Evolutionary conservation across 1,140 invertebrate genomes (phyloP).

Genomic region (Leptoteleia sp.): DNA sequence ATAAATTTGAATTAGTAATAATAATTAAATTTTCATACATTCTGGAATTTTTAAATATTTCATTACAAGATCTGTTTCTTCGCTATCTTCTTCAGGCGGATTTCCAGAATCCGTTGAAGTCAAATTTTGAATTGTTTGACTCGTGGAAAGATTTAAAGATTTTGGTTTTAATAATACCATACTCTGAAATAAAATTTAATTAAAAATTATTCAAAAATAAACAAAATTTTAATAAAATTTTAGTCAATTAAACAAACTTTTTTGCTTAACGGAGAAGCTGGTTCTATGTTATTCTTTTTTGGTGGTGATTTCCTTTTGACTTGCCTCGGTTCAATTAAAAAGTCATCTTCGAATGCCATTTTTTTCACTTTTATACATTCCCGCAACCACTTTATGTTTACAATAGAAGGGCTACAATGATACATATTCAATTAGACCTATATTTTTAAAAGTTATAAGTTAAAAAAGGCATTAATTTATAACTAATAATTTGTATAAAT

Average conservation of each 20-base stretch:
- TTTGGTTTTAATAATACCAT: conserved; percentile 74
- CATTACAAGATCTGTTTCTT: conserved; percentile 62
- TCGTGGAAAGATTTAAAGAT: neutral
- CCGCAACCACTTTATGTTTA: conserved; percentile 87
- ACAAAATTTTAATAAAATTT: too few species aligned
- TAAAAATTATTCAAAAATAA: conserved; percentile 8
- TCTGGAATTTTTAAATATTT: conserved; percentile 52
- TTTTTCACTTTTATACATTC: conserved; percentile 85
- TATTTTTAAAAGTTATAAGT: too few species aligned
- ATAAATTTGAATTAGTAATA: too few species aligned
- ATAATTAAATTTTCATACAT: conserved; percentile 18
- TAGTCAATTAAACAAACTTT: too few species aligned
- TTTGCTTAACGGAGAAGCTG: conserved; percentile 83
- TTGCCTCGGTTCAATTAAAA: conserved; percentile 75
- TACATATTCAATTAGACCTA: too few species aligned
- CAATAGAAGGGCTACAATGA: conserved; percentile 84
- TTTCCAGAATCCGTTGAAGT: conserved; percentile 34
- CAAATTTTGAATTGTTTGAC: conserved; percentile 22
- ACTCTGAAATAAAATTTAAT: conserved; percentile 69
- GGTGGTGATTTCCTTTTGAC: too few species aligned
- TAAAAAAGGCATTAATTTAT: too few species aligned
- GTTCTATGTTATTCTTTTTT: conserved; percentile 70
- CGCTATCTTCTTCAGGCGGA: conserved; percentile 36
- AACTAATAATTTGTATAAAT: too few species aligned
- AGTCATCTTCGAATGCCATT: conserved; percentile 83